Evolutionary conservation across 1,140 invertebrate species (phyloP).

Genomic region (Gonioctena quinquepunctata): DNA sequence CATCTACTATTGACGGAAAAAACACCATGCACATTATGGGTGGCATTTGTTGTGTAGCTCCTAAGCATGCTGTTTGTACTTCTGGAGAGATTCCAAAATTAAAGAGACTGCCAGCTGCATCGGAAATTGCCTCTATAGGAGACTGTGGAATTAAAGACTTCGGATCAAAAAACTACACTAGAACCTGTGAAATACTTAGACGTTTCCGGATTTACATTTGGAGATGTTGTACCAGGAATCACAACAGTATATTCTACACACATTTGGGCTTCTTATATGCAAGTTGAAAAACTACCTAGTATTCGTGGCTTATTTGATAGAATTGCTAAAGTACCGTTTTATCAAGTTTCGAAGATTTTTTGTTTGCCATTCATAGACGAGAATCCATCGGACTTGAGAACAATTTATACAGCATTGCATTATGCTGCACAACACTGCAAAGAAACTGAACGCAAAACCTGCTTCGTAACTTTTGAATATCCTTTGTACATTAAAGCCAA

Average conservation of each 20-base stretch:
- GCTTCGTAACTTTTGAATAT: neutral
- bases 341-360: neutral
- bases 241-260: conserved; percentile 17
- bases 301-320: neutral
- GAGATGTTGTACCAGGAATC: neutral
- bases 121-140: neutral
- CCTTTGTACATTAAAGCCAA: neutral
- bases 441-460: neutral
- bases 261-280: neutral
- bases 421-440: neutral
- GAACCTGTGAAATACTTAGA: neutral
- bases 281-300: neutral
- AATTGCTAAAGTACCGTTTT: neutral
- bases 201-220: neutral
- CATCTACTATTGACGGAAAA: neutral
- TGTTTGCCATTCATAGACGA: neutral
- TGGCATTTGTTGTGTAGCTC: neutral
- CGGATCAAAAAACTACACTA: neutral
- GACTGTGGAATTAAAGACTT: neutral
- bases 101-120: neutral
- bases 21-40: neutral
- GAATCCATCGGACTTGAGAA: neutral
- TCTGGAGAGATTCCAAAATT: neutral
- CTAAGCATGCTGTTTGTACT: neutral
- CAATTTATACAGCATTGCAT: neutral